Base-by-base conservation (phyloP, 2,797 vertebrate genomes). In the Lateolabrax maculatus region DNA sequence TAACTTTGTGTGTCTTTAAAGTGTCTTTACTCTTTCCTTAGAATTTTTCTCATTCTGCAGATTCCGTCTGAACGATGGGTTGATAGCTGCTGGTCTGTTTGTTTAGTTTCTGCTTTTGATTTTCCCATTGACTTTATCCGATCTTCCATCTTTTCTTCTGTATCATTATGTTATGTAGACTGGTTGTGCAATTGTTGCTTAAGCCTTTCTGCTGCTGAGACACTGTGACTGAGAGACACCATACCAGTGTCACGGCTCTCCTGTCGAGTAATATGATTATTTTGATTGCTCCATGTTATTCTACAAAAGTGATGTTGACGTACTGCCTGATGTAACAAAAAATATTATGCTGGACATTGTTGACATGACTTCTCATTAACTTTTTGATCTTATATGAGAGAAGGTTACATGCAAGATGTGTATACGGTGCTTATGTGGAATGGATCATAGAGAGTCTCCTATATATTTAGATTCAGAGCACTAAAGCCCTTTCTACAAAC, bases 161-260 rank as follows among this genome's bases (percentile, higher is more conserved):
- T 16, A 12, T 60, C 16, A 27, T 18, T 64, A 39, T 66, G 19
- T 48, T 15, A 9, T 49, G n/a, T 27, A 31, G 18, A 29, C 25
- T 41, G 37, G 11, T 80, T 79, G 44, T 55, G 43, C 39, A 71
- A 49, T 65, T 16, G 10, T 13, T 27, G 19, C 56, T 29, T 15
- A 9, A 37, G 44, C 34, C 15, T 52, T 43, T 29, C 3, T 0
- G 15, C 15, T 6, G 41, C 36, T 71, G n/a, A n/a, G n/a, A n/a
- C 60, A 53, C 31, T 65, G 48, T 25, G 39, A 68, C 60, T 57
- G n/a, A 68, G 53, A 61, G 58, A 80, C 39, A 68, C 66, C 70
- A 56, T 13, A 57, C 9, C 25, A 78, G 27, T 68, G 61, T 68
- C 57, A 19, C 23, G 2, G 43, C 56, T 72, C 77, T 61, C 46